phyloP scores from a whole-genome alignment of 2,888 invertebrate species.

The Polydrusus pterygomalis region DNA sequence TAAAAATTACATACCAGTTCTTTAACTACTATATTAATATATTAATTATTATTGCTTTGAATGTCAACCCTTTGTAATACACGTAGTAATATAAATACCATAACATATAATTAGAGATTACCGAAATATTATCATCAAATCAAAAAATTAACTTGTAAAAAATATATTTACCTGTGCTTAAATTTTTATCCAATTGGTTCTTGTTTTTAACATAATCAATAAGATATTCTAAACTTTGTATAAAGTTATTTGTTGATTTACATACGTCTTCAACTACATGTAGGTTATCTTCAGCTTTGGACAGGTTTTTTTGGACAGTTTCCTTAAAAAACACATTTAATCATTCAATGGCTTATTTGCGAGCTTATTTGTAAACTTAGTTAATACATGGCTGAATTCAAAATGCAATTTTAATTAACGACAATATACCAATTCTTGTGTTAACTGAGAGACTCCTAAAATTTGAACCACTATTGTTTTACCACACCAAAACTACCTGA shows the following conservation, averaged over 20 bases:
- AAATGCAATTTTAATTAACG: no score
- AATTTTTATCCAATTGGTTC: background rate
- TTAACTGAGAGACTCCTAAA: no score
- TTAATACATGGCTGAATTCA: background rate
- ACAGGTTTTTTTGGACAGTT: background rate
- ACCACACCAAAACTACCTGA: conserved; percentile 9
- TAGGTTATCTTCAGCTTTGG: conserved; percentile 13
- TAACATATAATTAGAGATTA: background rate
- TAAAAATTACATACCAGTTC: no score
- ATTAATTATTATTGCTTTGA: no score
- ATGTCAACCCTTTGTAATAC: no score
- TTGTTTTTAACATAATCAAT: background rate
- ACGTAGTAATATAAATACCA: no score
- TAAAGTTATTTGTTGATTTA: conserved; percentile 5
- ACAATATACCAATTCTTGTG: no score
- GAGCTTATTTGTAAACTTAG: background rate
- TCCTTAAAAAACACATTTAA: conserved; percentile 16
- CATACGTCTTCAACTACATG: background rate
- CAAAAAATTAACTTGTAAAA: no score
- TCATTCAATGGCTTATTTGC: background rate
- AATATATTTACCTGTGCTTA: conserved; percentile 13
- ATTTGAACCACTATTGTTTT: background rate
- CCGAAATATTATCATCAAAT: no score
- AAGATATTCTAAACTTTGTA: background rate
- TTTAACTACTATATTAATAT: no score